These are phyloP conservation scores for Zalophus californianus DNA, from an alignment of 2,797 vertebrate species.

Conservation along the genomic window DNA sequence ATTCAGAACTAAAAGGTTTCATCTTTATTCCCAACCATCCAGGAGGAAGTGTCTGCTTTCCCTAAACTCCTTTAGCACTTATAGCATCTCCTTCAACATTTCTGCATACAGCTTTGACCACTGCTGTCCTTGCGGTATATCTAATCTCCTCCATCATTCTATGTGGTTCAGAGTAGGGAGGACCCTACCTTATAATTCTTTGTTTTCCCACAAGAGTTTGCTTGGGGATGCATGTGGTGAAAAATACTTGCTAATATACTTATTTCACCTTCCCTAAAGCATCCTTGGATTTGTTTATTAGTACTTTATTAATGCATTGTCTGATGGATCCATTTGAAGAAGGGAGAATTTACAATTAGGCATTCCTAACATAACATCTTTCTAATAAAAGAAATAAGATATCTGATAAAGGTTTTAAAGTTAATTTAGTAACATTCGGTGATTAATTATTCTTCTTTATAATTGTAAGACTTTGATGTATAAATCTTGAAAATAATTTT, in stretches of 20 bases:
- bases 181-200: background rate
- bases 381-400: slow-evolving; percentile 14
- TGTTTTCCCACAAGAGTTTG: background rate
- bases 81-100: background rate
- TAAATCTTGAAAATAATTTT: slow-evolving; percentile 54
- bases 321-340: background rate
- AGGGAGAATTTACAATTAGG: background rate
- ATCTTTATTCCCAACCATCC: background rate
- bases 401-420: slow-evolving; percentile 9
- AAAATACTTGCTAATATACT: background rate
- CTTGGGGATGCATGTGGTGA: background rate
- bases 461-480: background rate
- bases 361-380: slow-evolving; percentile 3
- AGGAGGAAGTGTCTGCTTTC: background rate
- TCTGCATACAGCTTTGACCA: background rate
- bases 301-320: background rate
- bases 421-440: background rate
- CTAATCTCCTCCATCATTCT: background rate
- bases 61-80: background rate
- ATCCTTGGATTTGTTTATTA: background rate
- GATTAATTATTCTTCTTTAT: slow-evolving; percentile 31
- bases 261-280: background rate
- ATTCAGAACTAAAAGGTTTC: background rate
- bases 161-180: background rate
- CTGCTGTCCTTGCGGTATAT: background rate